These are phyloP conservation scores for Eupithecia inturbata DNA, from an alignment of 2,888 invertebrate genomes.

Conservation along the genomic window DNA sequence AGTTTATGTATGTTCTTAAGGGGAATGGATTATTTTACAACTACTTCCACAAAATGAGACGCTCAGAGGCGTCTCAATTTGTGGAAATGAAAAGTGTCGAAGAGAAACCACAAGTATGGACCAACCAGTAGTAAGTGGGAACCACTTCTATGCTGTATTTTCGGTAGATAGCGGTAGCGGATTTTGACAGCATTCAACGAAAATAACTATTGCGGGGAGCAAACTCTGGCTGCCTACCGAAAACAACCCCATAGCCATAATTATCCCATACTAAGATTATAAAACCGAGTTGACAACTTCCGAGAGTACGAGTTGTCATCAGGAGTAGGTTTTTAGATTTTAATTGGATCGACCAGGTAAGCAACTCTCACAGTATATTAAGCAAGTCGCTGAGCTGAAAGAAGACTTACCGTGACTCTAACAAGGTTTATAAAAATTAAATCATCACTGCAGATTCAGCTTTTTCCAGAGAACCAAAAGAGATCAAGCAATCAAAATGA, in stretches of 20 bases:
- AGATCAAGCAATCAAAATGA: too few relatives aligned
- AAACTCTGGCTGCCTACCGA: neutral
- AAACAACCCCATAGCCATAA: neutral
- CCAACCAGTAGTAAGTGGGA: neutral
- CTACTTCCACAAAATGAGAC: constrained; percentile 13
- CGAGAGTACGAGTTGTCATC: constrained; percentile 39
- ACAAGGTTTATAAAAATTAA: neutral
- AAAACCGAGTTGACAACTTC: constrained; percentile 16
- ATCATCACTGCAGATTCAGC: too few relatives aligned
- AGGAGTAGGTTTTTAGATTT: constrained; percentile 40
- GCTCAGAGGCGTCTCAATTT: too few relatives aligned
- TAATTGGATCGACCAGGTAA: constrained; percentile 44
- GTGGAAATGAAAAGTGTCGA: too few relatives aligned
- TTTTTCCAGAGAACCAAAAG: too few relatives aligned
- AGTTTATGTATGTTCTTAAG: constrained; percentile 25
- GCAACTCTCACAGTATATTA: constrained; percentile 12
- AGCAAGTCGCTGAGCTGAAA: neutral
- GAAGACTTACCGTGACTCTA: neutral
- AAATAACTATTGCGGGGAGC: neutral
- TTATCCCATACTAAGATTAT: neutral
- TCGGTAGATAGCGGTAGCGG: neutral
- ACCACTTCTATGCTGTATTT: neutral
- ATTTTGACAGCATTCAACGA: neutral
- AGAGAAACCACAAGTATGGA: too few relatives aligned
- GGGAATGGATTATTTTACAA: constrained; percentile 24